These are phyloP conservation scores for Drosophila miranda DNA, from an alignment of 1,140 invertebrate species.

Conservation along the genomic window DNA sequence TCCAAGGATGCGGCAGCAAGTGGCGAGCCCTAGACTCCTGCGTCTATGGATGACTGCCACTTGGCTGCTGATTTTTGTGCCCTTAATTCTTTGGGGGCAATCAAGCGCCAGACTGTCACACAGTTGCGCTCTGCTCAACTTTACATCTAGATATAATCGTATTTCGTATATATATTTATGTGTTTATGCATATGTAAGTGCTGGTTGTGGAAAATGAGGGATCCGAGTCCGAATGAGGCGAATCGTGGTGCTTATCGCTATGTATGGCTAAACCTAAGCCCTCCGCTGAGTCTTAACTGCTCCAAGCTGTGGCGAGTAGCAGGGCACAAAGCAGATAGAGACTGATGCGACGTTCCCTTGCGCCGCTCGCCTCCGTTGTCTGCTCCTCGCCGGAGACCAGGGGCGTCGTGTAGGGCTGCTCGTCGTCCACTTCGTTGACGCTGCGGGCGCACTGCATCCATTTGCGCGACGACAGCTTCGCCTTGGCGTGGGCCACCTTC, in stretches of 20 bases:
- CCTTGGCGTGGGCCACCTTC: conserved; percentile 89
- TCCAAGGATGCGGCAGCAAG: conserved; percentile 32
- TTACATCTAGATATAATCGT: conserved; percentile 9
- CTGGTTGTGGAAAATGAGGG: background rate
- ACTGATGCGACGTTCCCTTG: background rate
- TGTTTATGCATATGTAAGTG: background rate
- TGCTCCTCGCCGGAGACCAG: conserved; percentile 63
- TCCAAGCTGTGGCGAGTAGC: conserved; percentile 5
- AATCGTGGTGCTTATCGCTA: conserved; percentile 23
- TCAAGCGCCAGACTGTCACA: conserved; percentile 52
- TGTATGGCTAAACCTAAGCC: conserved; percentile 18
- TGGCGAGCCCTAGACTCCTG: conserved; percentile 13
- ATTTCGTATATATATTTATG: background rate
- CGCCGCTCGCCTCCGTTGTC: conserved; percentile 18
- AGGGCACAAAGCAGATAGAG: conserved; percentile 20
- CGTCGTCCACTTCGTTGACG: conserved; percentile 75
- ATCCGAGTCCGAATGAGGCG: conserved; percentile 12
- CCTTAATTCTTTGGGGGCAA: conserved; percentile 26
- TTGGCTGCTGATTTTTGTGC: conserved; percentile 16
- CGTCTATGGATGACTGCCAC: conserved; percentile 6
- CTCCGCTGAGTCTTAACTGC: conserved; percentile 33
- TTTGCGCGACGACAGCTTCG: conserved; percentile 87
- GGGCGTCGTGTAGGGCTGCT: conserved; percentile 60
- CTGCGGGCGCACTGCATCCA: conserved; percentile 90
- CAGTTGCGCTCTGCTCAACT: conserved; percentile 35